Percentiles rank a stretch among this genome's conserved stretches.
Evolutionary conservation across 2,797 vertebrate species (phyloP).

Genomic region (Esox lucius): DNA sequence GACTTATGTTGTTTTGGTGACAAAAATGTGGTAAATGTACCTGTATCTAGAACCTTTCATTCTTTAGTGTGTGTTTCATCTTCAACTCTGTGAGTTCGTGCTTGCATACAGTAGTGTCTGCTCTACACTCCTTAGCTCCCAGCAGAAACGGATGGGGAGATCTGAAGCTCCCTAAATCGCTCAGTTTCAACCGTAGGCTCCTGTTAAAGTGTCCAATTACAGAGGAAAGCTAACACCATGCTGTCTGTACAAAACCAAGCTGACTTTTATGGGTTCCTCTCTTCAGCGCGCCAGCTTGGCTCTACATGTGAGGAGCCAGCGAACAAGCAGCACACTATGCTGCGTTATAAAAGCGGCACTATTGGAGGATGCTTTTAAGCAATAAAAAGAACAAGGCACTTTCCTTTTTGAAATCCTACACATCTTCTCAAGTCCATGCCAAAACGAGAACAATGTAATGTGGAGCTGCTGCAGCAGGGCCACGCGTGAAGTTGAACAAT

Average conservation of each 20-base stretch:
- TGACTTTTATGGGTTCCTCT: conserved; percentile 32
- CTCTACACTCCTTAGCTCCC: neutral
- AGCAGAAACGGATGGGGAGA: neutral
- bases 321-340: conserved; percentile 54
- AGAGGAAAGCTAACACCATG: conserved; percentile 19
- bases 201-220: conserved; percentile 39
- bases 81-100: neutral
- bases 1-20: neutral
- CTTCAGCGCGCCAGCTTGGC: conserved; percentile 34
- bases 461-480: neutral
- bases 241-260: conserved; percentile 16
- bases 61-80: conserved; percentile 16
- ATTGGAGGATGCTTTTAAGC: conserved; percentile 28
- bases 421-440: conserved; percentile 35
- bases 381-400: conserved; percentile 6
- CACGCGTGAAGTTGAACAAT: neutral
- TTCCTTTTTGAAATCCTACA: conserved; percentile 41
- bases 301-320: conserved; percentile 34
- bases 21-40: neutral
- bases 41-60: neutral
- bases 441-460: neutral
- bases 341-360: conserved; percentile 35
- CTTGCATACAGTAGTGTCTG: neutral
- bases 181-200: conserved; percentile 37
- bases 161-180: neutral